phyloP scores from a whole-genome alignment of 1,140 invertebrate species.

The Bombus impatiens region DNA sequence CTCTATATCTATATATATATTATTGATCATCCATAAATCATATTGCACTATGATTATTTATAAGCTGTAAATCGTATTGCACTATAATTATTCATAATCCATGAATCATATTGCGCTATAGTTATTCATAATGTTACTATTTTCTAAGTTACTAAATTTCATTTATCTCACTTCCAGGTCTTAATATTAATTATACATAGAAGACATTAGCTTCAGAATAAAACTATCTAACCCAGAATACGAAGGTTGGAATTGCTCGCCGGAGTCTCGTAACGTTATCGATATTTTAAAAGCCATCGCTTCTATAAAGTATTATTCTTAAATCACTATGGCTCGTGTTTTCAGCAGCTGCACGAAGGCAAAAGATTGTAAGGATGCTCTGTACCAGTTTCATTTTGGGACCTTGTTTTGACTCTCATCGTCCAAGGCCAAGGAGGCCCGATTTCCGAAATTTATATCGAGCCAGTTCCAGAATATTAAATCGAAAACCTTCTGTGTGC shows the following conservation, averaged over 20 bases:
- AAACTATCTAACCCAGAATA: not conserved
- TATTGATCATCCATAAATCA: too few species aligned
- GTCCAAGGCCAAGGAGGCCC: not conserved
- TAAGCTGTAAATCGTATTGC: too few species aligned
- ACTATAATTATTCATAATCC: too few species aligned
- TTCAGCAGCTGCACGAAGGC: not conserved
- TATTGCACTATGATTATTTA: too few species aligned
- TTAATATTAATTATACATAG: not conserved
- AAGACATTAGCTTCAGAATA: not conserved
- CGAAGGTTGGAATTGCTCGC: too few species aligned
- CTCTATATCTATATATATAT: too few species aligned
- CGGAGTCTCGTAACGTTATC: too few species aligned
- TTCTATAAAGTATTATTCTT: not conserved
- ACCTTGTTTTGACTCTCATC: not conserved
- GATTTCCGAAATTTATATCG: slow-evolving; percentile 19
- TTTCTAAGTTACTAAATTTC: too few species aligned
- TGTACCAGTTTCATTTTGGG: not conserved
- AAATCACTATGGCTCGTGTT: not conserved
- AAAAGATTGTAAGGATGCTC: not conserved
- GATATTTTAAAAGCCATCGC: not conserved
- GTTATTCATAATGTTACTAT: too few species aligned
- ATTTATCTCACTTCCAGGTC: too few species aligned
- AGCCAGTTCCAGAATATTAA: slow-evolving; percentile 3
- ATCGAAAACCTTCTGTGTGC: not conserved
- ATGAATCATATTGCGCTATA: too few species aligned